Base-by-base conservation (phyloP, 2,797 vertebrate genomes). In the Acanthurus lineatus region DNA sequence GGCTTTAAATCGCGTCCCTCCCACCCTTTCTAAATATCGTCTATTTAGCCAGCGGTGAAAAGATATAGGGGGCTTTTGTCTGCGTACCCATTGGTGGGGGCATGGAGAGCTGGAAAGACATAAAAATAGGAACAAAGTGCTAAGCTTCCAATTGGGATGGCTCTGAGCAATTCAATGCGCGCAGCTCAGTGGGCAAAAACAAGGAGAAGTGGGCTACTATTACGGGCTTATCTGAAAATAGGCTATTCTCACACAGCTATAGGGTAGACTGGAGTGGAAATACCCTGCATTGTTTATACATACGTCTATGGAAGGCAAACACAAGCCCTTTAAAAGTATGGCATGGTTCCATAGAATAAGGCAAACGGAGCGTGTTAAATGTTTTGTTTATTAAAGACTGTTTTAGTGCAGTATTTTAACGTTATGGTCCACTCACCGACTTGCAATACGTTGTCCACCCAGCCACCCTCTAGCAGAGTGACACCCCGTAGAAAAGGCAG, bases 401-500 rank as follows among this genome's bases (percentile, higher is more conserved):
- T 79, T 86, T 83, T 48, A 70, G 76, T 82, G 73, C 54, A 3
- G 85, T 86, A 81, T 69, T 76, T 49, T 67, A 76, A 73, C 80
- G 79, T 74, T 86, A 58, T 17, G 20, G 78, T 90, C 90, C 89
- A 98, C 98, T 99, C 96, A 99, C 97, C 97, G 96, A 99, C 97
- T 98, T 99, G 97, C 92, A 99, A 92, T 91, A 99, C 98, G 95
- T 98, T 99, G 95, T 99, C 97, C 89, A 99, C 98, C 93, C 97
- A 99, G 95, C 97, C 97, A 78, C 96, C 95, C 92, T 99, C 97
- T 35, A 99, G 93, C 84, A 99, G 95, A 91, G 96, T 97, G 92
- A 99, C 97, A 92, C 98, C 98, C 93, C 98, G 96, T 82, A 97
- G 96, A 93, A 99, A 99, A 89, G 98, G 97, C 93, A 99, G 94